Evolutionary conservation across 2,113 vertebrate genomes (phyloP), one percentile per base, ranked within the genome.

Genomic region (Pollachius pollachius): DNA sequence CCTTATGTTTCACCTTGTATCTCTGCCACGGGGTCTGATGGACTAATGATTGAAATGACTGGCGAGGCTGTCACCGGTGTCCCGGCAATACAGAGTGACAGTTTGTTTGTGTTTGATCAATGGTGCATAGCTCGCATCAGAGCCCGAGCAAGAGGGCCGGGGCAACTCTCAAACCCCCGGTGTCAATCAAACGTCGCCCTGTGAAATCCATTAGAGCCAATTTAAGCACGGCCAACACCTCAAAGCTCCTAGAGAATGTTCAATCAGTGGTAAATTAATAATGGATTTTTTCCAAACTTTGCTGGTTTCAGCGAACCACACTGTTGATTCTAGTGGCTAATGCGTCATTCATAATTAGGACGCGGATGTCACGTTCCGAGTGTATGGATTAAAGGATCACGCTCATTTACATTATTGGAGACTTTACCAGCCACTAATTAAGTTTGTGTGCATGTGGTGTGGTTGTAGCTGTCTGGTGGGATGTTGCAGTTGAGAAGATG

Each of bases 141-240:
- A 74, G 78, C 34, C 4, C 25, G 76, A 73, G 76, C 77, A 74
- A 15, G 63, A 70, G 66, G 75, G 69, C 76, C 19, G 30, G 65
- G 74, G 79, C 66, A 62, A 85, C 78, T 71, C 74, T 70, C 77
- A 81, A 77, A 89, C 80, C 73, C 85, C 77, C 65, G 83, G 82
- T 84, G 87, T 91, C 87, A 86, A 81, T 90, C 83, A 85, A 76
- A 79, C 37, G 57, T 64, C 81, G 57, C 82, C 80, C 87, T 71
- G 66, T 86, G 85, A 88, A 87, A 88, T 91, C 89, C 84, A 89
- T 85, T 82, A 81, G 83, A 85, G 81, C 76, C 87, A 88, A 87
- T 89, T 88, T 84, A 82, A 67, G 64, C 69, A 15, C 17, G 69
- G 65, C 69, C 64, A 72, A 63, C 78, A 84, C 80, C 81, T 87